Conservation (phyloP, 2,113 vertebrate genomes). For the Saccopteryx bilineata region DNA sequence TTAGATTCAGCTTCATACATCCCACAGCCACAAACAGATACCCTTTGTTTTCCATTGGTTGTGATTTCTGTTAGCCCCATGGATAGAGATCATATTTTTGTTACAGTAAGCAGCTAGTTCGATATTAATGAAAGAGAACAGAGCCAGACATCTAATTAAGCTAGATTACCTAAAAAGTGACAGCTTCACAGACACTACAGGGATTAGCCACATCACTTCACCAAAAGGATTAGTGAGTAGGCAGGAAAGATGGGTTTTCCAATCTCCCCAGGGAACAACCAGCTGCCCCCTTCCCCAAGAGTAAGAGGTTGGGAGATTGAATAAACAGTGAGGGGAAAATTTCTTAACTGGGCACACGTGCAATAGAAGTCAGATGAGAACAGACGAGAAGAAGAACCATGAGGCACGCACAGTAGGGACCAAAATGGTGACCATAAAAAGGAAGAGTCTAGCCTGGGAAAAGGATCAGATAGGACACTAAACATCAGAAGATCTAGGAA, state of each 20-base stretch:
- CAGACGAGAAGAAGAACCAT: no score
- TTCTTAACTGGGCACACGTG: neutral
- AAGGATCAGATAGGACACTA: neutral
- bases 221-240: neutral
- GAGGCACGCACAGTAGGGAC: neutral
- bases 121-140: neutral
- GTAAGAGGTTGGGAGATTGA: no score
- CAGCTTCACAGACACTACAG: neutral
- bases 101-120: neutral
- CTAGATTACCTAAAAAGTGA: neutral
- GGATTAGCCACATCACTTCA: neutral
- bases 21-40: neutral
- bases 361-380: no score
- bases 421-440: neutral
- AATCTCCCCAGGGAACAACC: no score
- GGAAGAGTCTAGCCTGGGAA: neutral
- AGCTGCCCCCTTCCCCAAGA: no score
- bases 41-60: neutral
- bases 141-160: neutral
- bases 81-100: neutral
- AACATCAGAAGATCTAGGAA: neutral
- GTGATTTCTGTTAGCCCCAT: neutral
- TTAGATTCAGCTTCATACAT: neutral
- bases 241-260: neutral
- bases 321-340: neutral